Base-by-base conservation (phyloP, 2,888 invertebrate species). In the Tipula lateralis region DNA sequence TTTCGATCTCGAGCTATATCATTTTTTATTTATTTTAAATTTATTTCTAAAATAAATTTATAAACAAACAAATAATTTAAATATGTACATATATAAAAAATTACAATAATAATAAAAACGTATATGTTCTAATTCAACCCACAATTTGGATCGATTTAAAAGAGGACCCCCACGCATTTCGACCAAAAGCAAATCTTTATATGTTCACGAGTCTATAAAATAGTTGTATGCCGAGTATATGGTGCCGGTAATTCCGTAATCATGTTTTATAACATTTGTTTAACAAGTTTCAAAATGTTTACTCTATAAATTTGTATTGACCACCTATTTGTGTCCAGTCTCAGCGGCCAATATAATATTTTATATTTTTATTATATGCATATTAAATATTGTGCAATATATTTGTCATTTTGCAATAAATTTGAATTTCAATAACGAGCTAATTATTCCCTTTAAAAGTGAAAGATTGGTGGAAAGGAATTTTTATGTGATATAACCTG, bases 31-130 rank as follows among this genome's bases (percentile, higher is more conserved):
- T 44, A 44, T 44, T 44, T 44, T n/a, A n/a, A 44, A 44, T 24
- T 66, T 66, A 24, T 66, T 66, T 66, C 66, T 66, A 24, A 24
- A 9, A 66, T 66, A 66, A 66, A 66, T 66, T 66, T 24, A 66
- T 66, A 66, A 66, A 66, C 66, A 66, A 66, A 66, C 66, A 66
- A 66, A 24, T 66, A 66, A 66, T 66, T 66, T 66, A 66, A 66
- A 66, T 66, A 66, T 66, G 19, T 24, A 24, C 9, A 66, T n/a
- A n/a, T n/a, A n/a, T n/a, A 44, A 16, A 66, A 66, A 24, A 66
- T 66, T 66, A 66, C 9, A 66, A 66, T 44, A 66, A 66, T 50
- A 66, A 66, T 66, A 66, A 66, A 24, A n/a, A 50, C 12, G 2
- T 24, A 9, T 66, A 1, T 24, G 66, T 66, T 66, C 24, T 66